These are phyloP conservation scores for Sycophaga agraensis DNA, from an alignment of 1,140 invertebrate species.

Conservation along the genomic window DNA sequence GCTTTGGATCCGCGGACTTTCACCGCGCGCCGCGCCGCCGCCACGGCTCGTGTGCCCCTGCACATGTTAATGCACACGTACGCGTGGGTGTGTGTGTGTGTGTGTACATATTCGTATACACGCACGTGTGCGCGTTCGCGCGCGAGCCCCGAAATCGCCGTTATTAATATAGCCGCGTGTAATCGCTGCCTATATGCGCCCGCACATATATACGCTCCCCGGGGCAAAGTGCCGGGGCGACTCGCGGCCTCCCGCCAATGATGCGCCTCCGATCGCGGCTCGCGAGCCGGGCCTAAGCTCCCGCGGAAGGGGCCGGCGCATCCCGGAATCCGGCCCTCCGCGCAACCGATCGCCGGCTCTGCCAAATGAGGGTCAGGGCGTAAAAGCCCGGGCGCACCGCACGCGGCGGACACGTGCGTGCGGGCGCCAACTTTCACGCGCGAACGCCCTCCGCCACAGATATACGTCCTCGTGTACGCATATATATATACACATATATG, in stretches of 20 bases:
- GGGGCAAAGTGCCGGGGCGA: too few species aligned
- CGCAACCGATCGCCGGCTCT: too few species aligned
- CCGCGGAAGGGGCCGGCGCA: too few species aligned
- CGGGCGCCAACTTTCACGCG: slow-evolving; percentile 22
- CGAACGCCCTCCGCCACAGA: not conserved
- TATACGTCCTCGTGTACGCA: too few species aligned
- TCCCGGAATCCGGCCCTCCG: not conserved
- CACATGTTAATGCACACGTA: too few species aligned
- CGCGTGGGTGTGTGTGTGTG: too few species aligned
- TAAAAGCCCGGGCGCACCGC: slow-evolving; percentile 5
- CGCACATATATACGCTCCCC: not conserved
- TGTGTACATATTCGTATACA: too few species aligned
- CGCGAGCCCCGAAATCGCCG: not conserved
- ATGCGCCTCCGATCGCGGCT: too few species aligned
- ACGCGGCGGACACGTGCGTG: slow-evolving; percentile 3
- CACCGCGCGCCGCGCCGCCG: not conserved
- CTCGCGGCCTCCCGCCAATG: too few species aligned
- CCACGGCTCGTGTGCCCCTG: too few species aligned
- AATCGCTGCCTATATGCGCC: not conserved
- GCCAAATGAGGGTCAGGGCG: not conserved
- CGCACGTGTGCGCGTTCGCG: not conserved
- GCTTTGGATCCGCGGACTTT: slow-evolving; percentile 19
- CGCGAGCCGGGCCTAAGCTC: too few species aligned
- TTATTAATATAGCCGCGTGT: slow-evolving; percentile 27
- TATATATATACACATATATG: too few species aligned